phyloP scores from a whole-genome alignment of 2,797 vertebrate species.

The Betta splendens region DNA sequence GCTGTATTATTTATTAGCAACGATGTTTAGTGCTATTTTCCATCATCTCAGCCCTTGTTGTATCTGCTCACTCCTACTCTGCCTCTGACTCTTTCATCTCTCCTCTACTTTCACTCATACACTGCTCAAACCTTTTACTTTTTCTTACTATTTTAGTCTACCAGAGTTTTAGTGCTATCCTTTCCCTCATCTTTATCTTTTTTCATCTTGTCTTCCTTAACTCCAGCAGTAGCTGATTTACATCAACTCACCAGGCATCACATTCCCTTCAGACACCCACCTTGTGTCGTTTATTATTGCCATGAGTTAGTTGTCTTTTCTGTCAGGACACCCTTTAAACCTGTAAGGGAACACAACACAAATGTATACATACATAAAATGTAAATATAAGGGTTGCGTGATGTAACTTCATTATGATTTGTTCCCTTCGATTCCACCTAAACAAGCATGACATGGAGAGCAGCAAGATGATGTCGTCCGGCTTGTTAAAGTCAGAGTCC shows the following conservation, averaged over 20 bases:
- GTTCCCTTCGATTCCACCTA: slow-evolving; percentile 56
- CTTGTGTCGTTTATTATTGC: no score
- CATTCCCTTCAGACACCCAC: no score
- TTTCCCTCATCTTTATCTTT: no score
- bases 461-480: slow-evolving; percentile 93
- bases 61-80: background rate
- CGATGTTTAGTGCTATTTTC: slow-evolving; percentile 14
- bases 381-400: no score
- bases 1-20: slow-evolving; percentile 4
- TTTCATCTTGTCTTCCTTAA: no score
- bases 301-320: no score
- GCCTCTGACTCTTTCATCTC: slow-evolving; percentile 2
- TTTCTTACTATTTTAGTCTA: background rate
- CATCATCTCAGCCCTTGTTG: background rate
- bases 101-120: background rate
- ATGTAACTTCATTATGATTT: slow-evolving; percentile 25
- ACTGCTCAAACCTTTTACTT: background rate
- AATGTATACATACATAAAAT: no score
- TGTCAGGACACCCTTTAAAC: no score
- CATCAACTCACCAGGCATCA: no score
- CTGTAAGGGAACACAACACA: no score
- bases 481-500: slow-evolving; percentile 93
- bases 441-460: slow-evolving; percentile 96
- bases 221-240: no score
- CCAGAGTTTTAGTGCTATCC: background rate